phyloP scores from a whole-genome alignment of 1,140 invertebrate species.

The Mesaphorura yosii region DNA sequence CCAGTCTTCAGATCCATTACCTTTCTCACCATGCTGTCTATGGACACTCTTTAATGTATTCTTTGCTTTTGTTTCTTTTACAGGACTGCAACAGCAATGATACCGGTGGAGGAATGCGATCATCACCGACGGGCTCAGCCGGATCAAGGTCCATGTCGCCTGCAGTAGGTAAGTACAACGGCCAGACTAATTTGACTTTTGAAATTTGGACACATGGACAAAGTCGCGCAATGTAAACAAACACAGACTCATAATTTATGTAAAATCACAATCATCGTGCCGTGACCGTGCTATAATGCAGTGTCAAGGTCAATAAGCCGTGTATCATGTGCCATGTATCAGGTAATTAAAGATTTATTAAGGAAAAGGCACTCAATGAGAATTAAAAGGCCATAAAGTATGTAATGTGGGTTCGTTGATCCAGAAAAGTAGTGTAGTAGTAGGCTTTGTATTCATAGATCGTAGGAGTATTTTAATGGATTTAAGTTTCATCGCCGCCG shows the following conservation, averaged over 20 bases:
- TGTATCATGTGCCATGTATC: neutral
- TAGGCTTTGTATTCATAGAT: too few relatives aligned
- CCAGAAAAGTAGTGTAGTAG: too few relatives aligned
- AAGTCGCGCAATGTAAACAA: neutral
- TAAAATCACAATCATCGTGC: neutral
- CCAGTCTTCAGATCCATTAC: neutral
- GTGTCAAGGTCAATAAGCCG: neutral
- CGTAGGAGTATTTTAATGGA: too few relatives aligned
- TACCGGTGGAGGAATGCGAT: conserved; percentile 42
- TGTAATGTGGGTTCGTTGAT: too few relatives aligned
- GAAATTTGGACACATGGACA: neutral
- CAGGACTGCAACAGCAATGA: conserved; percentile 73
- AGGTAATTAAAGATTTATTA: neutral
- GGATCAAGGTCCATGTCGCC: conserved; percentile 91
- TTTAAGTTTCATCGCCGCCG: too few relatives aligned
- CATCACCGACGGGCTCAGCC: conserved; percentile 78
- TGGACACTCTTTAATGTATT: conserved; percentile 1
- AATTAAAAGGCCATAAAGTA: too few relatives aligned
- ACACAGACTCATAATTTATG: neutral
- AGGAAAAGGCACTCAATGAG: too few relatives aligned
- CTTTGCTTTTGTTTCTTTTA: conserved; percentile 52
- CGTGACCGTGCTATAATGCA: too few relatives aligned
- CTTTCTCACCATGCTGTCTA: neutral
- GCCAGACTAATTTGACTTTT: neutral
- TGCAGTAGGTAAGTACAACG: conserved; percentile 70